Evolutionary conservation across 1,140 invertebrate genomes (phyloP).

Genomic region (Chlorops oryzae): DNA sequence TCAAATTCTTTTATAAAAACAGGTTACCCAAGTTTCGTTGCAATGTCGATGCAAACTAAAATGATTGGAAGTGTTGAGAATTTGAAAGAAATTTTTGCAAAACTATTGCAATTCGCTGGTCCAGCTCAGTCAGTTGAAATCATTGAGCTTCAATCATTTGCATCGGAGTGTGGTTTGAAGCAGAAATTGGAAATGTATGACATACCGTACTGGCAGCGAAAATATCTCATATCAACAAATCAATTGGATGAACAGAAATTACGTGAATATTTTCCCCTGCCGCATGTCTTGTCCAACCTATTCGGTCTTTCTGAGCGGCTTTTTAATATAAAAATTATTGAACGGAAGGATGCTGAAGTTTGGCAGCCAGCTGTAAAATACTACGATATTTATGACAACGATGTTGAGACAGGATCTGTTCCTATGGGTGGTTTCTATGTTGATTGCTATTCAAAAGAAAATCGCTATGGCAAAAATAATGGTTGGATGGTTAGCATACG

Average conservation of each 20-base stretch:
- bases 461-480: conserved; percentile 52
- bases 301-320: conserved; percentile 68
- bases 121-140: conserved; percentile 73
- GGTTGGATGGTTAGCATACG: conserved; percentile 66
- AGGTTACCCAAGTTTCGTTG: conserved; percentile 67
- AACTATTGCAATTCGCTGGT: conserved; percentile 59
- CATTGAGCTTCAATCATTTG: conserved; percentile 66
- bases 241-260: conserved; percentile 65
- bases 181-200: conserved; percentile 73
- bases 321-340: conserved; percentile 77
- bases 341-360: conserved; percentile 56
- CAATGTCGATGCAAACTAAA: conserved; percentile 91
- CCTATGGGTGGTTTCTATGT: conserved; percentile 76
- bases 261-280: conserved; percentile 76
- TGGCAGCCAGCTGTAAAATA: conserved; percentile 85
- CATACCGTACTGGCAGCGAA: conserved; percentile 77
- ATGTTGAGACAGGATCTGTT: conserved; percentile 50
- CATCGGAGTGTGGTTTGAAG: conserved; percentile 64
- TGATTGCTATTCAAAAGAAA: conserved; percentile 67
- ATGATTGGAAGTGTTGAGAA: conserved; percentile 82
- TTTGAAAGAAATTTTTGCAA: conserved; percentile 67
- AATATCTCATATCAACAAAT: conserved; percentile 59
- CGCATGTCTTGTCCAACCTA: conserved; percentile 67
- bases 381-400: conserved; percentile 73
- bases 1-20: too few species aligned